A percentile compares a stretch with the other conserved stretches of the same genome.
These are phyloP conservation scores for Neocloeon triangulifer DNA, from an alignment of 1,140 invertebrate genomes.

Conservation along the genomic window DNA sequence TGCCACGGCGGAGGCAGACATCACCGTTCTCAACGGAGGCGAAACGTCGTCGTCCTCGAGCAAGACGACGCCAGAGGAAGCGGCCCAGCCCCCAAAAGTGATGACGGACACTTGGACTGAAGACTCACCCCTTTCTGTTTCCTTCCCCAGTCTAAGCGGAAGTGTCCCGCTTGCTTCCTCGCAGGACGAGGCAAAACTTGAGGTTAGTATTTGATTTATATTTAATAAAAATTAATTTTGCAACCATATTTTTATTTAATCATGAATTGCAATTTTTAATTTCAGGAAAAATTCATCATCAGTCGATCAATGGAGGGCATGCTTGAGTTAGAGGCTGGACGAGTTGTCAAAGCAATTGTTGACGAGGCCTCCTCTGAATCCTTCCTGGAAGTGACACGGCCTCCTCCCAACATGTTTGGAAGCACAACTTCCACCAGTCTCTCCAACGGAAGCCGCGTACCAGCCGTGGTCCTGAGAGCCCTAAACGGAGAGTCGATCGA, in stretches of 20 bases:
- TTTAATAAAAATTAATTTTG: too few relatives aligned
- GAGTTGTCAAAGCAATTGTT: constrained; percentile 38
- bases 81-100: too few relatives aligned
- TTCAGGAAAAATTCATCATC: too few relatives aligned
- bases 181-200: too few relatives aligned
- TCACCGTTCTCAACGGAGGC: too few relatives aligned
- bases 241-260: too few relatives aligned
- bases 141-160: constrained; percentile 53
- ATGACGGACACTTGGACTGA: constrained; percentile 66
- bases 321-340: constrained; percentile 47
- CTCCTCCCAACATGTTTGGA: constrained; percentile 42
- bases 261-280: too few relatives aligned
- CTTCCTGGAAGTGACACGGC: constrained; percentile 48
- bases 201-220: too few relatives aligned
- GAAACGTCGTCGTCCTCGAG: too few relatives aligned
- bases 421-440: constrained; percentile 34
- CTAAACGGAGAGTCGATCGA: constrained; percentile 9
- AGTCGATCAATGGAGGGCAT: constrained; percentile 21
- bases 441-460: constrained; percentile 13
- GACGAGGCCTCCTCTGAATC: constrained; percentile 33
- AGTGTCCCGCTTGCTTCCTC: constrained; percentile 43
- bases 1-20: too few relatives aligned
- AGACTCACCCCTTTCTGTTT: constrained; percentile 45
- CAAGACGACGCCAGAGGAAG: too few relatives aligned
- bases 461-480: constrained; percentile 14